Evolutionary conservation across 2,797 vertebrate genomes (phyloP), one percentile per base, ranked within the genome.

Genomic region (Crenuchus spilurus): DNA sequence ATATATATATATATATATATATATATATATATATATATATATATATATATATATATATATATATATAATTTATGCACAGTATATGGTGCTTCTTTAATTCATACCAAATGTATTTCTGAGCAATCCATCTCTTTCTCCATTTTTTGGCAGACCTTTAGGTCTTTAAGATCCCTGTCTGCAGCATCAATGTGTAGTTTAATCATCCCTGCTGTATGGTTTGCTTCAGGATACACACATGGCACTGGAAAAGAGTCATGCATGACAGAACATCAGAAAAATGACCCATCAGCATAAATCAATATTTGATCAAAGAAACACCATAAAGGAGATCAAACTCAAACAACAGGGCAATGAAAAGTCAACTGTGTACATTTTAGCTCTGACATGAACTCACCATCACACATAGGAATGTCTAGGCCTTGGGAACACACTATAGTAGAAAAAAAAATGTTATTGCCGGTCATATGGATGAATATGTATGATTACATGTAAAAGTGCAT

Each of bases 31-130:
- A n/a, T n/a, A n/a, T n/a, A n/a, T n/a, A n/a, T n/a, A n/a, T n/a
- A n/a, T n/a, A n/a, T n/a, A n/a, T n/a, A 20, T 8, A n/a, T 1
- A n/a, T 44, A 41, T 14, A 3, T 14, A 1, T 4, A 42, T 16
- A 42, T 42, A 16, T n/a, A 3, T 1, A 4, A 14, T 16, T 4
- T 37, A 28, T 30, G 6, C 0, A 30, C 2, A 35, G 18, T 18
- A 14, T 30, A 51, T 22, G 2, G 18, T 42, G 18, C 16, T 35
- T 33, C 28, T 39, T 60, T 31, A 4, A 3, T 55, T 85, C 87
- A 81, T 16, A 93, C 92, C 92, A 85, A 88, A 30, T 37, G 0
- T 18, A 79, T 20, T 10, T 24, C 20, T 3, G 14, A 46, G 54
- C 85, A 70, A 3, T 73, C 10, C 71, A 79, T 75, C 6, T 82